Evolutionary conservation across 2,113 vertebrate genomes (phyloP), one percentile per base, ranked within the genome.

Genomic region (Grus americana): DNA sequence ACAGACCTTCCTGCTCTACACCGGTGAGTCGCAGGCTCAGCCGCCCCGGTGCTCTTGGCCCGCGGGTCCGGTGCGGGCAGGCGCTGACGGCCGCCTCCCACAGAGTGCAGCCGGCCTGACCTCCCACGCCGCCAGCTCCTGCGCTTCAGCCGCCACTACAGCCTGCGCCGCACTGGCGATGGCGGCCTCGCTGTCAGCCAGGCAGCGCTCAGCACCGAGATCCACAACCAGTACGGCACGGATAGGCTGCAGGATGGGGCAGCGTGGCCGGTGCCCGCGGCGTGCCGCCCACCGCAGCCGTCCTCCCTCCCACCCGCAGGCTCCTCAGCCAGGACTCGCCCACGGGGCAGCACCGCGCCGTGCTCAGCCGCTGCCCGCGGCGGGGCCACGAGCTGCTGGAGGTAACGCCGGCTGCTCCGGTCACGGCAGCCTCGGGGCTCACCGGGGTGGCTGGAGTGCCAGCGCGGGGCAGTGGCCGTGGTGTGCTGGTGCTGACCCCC

Each of bases 81-180:
- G 15, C 2, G 5, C 50, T 93, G 61, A 93, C 1, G 0, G 24
- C 42, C 24, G 16, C 59, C 8, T 67, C 83, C 95, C 87, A 3
- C 97, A 99, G 99, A 99, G 94, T 99, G 99, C 99, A 98, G 98
- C 84, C 99, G 99, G 90, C 97, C 98, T 18, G 99, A 99, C 91
- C 94, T 98, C 96, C 98, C 99, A 91, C 98, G 98, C 90, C 96
- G 97, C 47, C 99, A 98, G 79, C 99, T 99, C 93, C 99, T 99
- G 58, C 98, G 98, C 29, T 99, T 99, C 97, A 84, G 79, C 75
- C 75, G 89, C 61, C 96, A 79, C 86, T 92, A 96, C 91, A 95
- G 91, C 83, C 79, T 96, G 86, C 29, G 1, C 38, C 32, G 3
- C 21, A 2, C 15, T 0, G 98, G 98, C 13, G 97, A 98, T 50